These are phyloP conservation scores for Dipus sagitta DNA, from an alignment of 2,797 vertebrate species.

Conservation along the genomic window DNA sequence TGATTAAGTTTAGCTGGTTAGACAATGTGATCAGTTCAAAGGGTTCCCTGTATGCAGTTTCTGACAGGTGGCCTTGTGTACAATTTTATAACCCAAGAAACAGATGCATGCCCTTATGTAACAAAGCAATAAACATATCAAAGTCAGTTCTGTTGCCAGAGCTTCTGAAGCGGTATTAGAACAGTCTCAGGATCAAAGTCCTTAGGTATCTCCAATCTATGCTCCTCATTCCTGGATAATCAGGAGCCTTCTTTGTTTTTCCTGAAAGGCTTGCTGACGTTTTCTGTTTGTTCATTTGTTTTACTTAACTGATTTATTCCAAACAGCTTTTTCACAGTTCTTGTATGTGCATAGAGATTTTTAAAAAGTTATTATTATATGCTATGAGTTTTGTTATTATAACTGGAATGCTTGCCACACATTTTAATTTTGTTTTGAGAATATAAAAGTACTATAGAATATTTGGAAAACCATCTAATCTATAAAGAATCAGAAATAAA, in stretches of 20 bases:
- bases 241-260: neutral
- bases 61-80: neutral
- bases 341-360: neutral
- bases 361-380: conserved; percentile 28
- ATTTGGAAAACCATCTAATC: conserved; percentile 26
- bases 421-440: neutral
- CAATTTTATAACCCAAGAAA: conserved; percentile 3
- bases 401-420: neutral
- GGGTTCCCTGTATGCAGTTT: neutral
- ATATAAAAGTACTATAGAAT: conserved; percentile 32
- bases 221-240: neutral
- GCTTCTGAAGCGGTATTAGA: neutral
- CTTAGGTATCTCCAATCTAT: neutral
- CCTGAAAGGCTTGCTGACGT: neutral
- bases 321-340: neutral
- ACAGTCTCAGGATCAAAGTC: neutral
- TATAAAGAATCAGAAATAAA: conserved; percentile 51
- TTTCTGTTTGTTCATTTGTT: neutral
- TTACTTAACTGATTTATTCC: neutral
- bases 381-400: conserved; percentile 20
- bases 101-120: neutral
- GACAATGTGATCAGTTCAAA: neutral
- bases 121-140: neutral
- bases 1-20: conserved; percentile 18
- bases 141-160: conserved; percentile 43